These are phyloP conservation scores for Chelon auratus DNA, from an alignment of 2,797 vertebrate species.

Conservation along the genomic window DNA sequence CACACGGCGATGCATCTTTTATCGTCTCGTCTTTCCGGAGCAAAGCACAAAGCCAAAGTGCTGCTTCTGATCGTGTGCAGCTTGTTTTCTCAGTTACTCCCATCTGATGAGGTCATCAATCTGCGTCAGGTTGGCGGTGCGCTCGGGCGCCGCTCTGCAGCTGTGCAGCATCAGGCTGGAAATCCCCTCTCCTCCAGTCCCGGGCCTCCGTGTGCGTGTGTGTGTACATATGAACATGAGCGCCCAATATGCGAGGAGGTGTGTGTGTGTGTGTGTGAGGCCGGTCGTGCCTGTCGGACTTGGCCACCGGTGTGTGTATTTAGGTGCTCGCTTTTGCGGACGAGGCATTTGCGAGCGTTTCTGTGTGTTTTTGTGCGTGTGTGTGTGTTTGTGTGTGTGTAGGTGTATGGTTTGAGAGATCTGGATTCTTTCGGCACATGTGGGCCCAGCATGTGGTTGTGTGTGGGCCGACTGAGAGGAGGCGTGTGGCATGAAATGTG, in stretches of 20 bases:
- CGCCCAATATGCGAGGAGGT: constrained; percentile 12
- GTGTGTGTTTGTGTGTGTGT: constrained; percentile 55
- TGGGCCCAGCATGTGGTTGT: constrained; percentile 61
- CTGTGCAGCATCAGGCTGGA: constrained; percentile 74
- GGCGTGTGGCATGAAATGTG: constrained; percentile 59
- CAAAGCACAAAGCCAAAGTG: constrained; percentile 21
- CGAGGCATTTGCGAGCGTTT: constrained; percentile 60
- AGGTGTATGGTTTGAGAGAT: constrained; percentile 54
- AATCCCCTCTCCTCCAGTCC: constrained; percentile 67
- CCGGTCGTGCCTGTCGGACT: constrained; percentile 61
- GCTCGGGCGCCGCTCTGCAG: constrained; percentile 62
- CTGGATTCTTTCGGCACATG: constrained; percentile 60
- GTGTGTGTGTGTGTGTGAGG: constrained; percentile 27
- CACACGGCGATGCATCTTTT: background rate
- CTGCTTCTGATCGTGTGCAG: constrained; percentile 31
- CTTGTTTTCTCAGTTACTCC: constrained; percentile 60
- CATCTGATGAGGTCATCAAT: constrained; percentile 67
- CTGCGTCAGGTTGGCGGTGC: constrained; percentile 61
- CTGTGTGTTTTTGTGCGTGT: constrained; percentile 26
- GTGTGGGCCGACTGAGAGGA: constrained; percentile 54
- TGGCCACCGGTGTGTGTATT: constrained; percentile 70
- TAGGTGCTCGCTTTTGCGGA: constrained; percentile 63
- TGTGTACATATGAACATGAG: constrained; percentile 31
- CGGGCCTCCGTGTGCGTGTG: constrained; percentile 27
- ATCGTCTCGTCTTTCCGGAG: background rate